phyloP scores from a whole-genome alignment of 2,888 invertebrate genomes.

The Lagria hirta region DNA sequence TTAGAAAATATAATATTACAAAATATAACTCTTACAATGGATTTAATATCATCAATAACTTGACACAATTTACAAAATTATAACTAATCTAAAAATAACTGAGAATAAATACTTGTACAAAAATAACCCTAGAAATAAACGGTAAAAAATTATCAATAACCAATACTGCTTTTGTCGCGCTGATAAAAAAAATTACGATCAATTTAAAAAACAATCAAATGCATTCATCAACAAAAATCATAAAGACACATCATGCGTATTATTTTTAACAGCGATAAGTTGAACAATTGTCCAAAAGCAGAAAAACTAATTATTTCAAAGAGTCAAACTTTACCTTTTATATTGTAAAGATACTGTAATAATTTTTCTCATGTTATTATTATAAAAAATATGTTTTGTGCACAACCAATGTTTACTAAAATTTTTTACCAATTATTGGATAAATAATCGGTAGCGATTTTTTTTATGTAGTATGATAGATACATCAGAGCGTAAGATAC shows the following conservation, averaged over 20 bases:
- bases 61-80: slow-evolving; percentile 20
- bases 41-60: slow-evolving; percentile 22
- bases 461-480: slow-evolving; percentile 5
- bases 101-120: slow-evolving; percentile 41
- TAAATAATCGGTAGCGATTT: slow-evolving; percentile 11
- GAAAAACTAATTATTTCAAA: background rate
- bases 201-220: slow-evolving; percentile 3
- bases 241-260: slow-evolving; percentile 4
- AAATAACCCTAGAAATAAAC: slow-evolving; percentile 35
- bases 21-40: slow-evolving; percentile 35
- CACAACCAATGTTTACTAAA: slow-evolving; percentile 32
- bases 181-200: slow-evolving; percentile 1
- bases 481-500: slow-evolving; percentile 20
- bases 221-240: slow-evolving; percentile 5
- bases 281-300: background rate
- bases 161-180: slow-evolving; percentile 9
- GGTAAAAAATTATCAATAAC: slow-evolving; percentile 22
- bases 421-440: slow-evolving; percentile 9
- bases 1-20: slow-evolving; percentile 41
- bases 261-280: slow-evolving; percentile 1
- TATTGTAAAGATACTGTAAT: slow-evolving; percentile 7
- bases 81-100: slow-evolving; percentile 8
- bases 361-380: slow-evolving; percentile 10
- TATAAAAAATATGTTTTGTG: slow-evolving; percentile 35
- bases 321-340: background rate